Base-by-base conservation (phyloP, 2,113 vertebrate species). In the Podilymbus podiceps region DNA sequence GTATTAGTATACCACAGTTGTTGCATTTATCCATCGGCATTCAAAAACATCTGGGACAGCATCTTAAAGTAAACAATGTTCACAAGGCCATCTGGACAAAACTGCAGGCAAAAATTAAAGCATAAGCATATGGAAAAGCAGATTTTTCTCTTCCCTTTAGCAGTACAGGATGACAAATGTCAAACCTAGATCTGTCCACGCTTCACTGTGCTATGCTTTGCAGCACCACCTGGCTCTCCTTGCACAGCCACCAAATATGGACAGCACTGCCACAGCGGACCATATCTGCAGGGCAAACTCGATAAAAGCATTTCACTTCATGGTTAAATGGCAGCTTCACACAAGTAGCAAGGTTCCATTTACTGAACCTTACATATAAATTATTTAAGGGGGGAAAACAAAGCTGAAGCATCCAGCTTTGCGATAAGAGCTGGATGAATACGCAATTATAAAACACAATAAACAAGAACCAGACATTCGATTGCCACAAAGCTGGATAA, bases 41-140 rank as follows among this genome's bases (percentile, higher is more conserved):
- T 97, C 96, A 96, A 96, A 97, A 98, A 98, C 99, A 99, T 99
- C 99, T 99, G 99, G 99, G 98, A 98, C 97, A 97, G 95, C 97
- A 98, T 98, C 98, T 99, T 98, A 99, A 99, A 98, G 99, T 99
- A 99, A 99, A 99, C 99, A 99, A 99, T 99, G 99, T 99, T 99
- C 98, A 99, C 97, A 98, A 98, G 98, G 98, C 99, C 99, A 99
- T 99, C 99, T 99, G 99, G 98, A 98, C 98, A 98, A 98, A 98
- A 99, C 98, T 98, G 97, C 96, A 90, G 98, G 97, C 99, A 98
- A 98, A 98, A 98, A 99, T 97, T 98, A 98, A 98, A 99, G 98
- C 98, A 98, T 98, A 98, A 99, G 98, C 99, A 99, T 99, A 99
- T 99, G 99, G 99, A 99, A 99, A 99, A 99, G 98, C 99, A 99